Percentiles rank a stretch among this genome's conserved stretches.
Evolutionary conservation across 2,888 invertebrate species (phyloP).

Genomic region (Bellardia bayeri): DNA sequence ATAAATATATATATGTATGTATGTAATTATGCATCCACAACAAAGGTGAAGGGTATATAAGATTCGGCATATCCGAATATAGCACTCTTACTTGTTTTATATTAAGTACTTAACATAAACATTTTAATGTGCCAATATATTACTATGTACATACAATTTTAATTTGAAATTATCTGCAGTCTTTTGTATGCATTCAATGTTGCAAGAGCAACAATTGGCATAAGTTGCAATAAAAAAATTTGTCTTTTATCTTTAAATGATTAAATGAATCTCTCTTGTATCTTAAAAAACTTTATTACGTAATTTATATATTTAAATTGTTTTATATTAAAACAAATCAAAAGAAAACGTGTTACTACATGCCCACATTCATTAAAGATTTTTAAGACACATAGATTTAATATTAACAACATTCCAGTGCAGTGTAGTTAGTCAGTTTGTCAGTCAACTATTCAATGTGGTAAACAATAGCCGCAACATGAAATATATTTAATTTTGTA

Average conservation of each 20-base stretch:
- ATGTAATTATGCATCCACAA: too few relatives aligned
- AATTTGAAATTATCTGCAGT: neutral
- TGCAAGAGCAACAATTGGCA: neutral
- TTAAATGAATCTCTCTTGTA: conserved; percentile 29
- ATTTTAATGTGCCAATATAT: neutral
- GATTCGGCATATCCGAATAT: too few relatives aligned
- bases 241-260: neutral
- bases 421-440: neutral
- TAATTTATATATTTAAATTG: conserved; percentile 25
- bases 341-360: conserved; percentile 36
- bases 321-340: neutral
- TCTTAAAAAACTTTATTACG: conserved; percentile 22
- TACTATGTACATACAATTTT: neutral
- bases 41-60: too few relatives aligned
- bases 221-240: neutral
- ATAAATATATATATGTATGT: too few relatives aligned
- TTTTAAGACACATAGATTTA: neutral
- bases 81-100: too few relatives aligned
- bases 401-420: conserved; percentile 21
- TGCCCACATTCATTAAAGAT: conserved; percentile 41
- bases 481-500: neutral
- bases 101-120: neutral
- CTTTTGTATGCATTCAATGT: neutral
- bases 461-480: conserved; percentile 8
- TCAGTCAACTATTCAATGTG: neutral